Evolutionary conservation across 35 echinoderm and acorn worm genomes (phyloP).

Genomic region (Chiridota heheva): DNA sequence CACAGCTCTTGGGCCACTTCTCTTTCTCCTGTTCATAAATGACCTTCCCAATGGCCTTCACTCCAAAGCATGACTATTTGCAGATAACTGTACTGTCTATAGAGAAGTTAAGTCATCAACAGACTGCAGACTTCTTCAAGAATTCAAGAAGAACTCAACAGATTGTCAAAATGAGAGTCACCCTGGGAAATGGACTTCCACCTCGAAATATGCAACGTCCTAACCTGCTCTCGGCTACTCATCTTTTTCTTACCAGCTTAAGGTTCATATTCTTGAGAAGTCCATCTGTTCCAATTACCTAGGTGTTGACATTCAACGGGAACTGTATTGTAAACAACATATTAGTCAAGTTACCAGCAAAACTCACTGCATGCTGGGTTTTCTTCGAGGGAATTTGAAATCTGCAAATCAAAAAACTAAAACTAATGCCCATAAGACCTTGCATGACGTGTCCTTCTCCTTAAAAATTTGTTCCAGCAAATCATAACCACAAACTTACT

Average conservation of each 20-base stretch:
- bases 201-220: background rate
- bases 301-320: constrained; percentile 3
- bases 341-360: constrained; percentile 23
- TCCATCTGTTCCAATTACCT: constrained; percentile 15
- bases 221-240: background rate
- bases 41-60: background rate
- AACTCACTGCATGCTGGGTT: constrained; percentile 1
- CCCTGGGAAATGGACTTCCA: constrained; percentile 30
- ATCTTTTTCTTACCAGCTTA: background rate
- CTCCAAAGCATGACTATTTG: constrained; percentile 8
- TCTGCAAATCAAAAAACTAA: background rate
- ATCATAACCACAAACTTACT: too few species aligned
- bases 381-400: constrained; percentile 19
- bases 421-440: constrained; percentile 25
- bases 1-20: constrained; percentile 1
- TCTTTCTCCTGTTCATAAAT: constrained; percentile 24
- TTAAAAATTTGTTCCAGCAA: too few species aligned
- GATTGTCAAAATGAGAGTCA: background rate
- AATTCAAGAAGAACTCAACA: constrained; percentile 16
- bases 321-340: constrained; percentile 24
- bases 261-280: too few species aligned
- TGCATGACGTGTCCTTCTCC: too few species aligned
- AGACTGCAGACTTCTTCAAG: constrained; percentile 1
- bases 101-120: background rate
- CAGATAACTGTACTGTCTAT: constrained; percentile 51